Evolutionary conservation across 2,888 invertebrate species (phyloP).

Genomic region (Oegoconia quadripuncta): DNA sequence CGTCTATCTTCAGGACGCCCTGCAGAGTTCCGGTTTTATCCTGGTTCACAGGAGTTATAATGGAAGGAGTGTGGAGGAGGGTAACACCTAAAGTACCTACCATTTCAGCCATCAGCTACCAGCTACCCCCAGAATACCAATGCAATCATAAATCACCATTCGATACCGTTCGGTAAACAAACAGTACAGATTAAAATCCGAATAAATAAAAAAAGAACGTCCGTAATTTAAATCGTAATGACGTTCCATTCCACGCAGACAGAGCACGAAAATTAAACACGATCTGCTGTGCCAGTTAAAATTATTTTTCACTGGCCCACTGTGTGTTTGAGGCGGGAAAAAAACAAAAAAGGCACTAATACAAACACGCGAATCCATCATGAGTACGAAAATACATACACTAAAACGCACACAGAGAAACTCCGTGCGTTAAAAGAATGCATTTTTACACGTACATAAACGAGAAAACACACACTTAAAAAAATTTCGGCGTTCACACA

Average conservation of each 20-base stretch:
- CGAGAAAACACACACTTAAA: constrained; percentile 39
- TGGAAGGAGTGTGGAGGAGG: no score
- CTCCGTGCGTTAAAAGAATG: constrained; percentile 55
- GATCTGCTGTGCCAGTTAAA: constrained; percentile 75
- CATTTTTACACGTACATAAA: constrained; percentile 44
- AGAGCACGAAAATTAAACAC: constrained; percentile 77
- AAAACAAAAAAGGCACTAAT: constrained; percentile 69
- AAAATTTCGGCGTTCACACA: constrained; percentile 73
- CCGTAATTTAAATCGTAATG: constrained; percentile 77
- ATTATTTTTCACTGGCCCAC: constrained; percentile 71
- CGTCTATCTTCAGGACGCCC: no score
- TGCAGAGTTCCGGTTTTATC: no score
- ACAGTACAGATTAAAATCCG: constrained; percentile 63
- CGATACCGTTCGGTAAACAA: constrained; percentile 47
- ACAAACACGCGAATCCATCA: constrained; percentile 73
- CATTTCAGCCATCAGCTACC: constrained; percentile 43
- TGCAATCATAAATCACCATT: constrained; percentile 15
- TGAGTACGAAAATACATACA: constrained; percentile 63
- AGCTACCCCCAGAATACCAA: neutral
- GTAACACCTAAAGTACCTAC: no score
- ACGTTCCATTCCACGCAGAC: constrained; percentile 73
- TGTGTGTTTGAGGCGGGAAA: constrained; percentile 58
- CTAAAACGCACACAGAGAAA: constrained; percentile 33
- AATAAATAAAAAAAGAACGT: constrained; percentile 64
- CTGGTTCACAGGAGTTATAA: no score